Evolutionary conservation across 1,140 invertebrate genomes (phyloP).

Genomic region (Lepidotrigona ventralis): DNA sequence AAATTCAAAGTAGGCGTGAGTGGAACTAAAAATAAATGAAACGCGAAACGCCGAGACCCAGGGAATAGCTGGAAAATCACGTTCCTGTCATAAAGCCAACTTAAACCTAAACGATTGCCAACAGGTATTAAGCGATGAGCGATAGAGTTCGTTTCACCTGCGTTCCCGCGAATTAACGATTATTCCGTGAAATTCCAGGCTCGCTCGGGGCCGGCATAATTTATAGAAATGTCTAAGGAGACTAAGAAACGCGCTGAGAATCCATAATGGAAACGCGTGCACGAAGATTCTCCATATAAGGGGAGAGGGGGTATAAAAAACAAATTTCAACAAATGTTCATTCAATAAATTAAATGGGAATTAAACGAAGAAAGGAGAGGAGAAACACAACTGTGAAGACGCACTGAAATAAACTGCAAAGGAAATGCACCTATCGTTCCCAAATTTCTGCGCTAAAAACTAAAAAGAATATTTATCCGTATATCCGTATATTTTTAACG

Average conservation of each 20-base stretch:
- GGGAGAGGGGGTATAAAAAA: not conserved
- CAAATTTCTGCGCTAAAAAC: too few species aligned
- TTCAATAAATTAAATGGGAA: not conserved
- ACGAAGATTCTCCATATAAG: not conserved
- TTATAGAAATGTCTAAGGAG: slow-evolving; percentile 3
- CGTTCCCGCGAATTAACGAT: not conserved
- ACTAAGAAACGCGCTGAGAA: slow-evolving; percentile 12
- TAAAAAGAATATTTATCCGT: too few species aligned
- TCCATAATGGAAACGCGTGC: slow-evolving; percentile 16
- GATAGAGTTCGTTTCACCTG: not conserved
- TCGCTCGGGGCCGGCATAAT: not conserved
- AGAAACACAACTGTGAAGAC: not conserved
- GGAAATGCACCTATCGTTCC: not conserved
- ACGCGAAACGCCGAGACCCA: too few species aligned
- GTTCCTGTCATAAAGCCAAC: too few species aligned
- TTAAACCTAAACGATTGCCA: too few species aligned
- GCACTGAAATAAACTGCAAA: not conserved
- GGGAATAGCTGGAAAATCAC: too few species aligned
- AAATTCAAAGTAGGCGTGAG: too few species aligned
- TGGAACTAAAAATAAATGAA: too few species aligned
- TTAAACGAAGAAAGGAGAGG: not conserved
- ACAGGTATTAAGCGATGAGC: not conserved
- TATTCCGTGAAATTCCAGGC: slow-evolving; percentile 5
- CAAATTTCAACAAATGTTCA: slow-evolving; percentile 14
- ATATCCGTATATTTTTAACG: too few species aligned